Base-by-base conservation (phyloP, 2,113 vertebrate species). In the Engraulis encrasicolus region DNA sequence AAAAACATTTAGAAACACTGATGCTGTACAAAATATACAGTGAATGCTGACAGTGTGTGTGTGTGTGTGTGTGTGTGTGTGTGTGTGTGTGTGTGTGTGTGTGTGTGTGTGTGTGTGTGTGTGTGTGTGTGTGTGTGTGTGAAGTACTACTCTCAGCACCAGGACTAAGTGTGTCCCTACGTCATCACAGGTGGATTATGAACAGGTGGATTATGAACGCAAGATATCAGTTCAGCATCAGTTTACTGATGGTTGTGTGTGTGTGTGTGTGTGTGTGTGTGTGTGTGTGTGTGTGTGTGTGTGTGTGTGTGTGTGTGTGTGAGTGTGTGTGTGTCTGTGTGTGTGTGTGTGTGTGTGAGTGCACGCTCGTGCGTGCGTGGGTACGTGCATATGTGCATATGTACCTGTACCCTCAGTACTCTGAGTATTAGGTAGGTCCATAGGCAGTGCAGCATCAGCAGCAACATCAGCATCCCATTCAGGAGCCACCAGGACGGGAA, bases 401-500 rank as follows among this genome's bases (percentile, higher is more conserved):
- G 12, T 71, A 45, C 40, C 40, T 45, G 40, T 45, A 9, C 4
- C 9, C 40, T 9, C 40, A 45, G 40, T 5, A 45, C 40, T 45
- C 40, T 45, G 40, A 45, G 40, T 45, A 45, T 45, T 3, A 45
- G 40, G 40, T 45, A 99, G 85, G 97, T 98, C 98, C 98, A 99
- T 93, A 97, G 94, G 86, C 97, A 1, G 58, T 99, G 96, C 78
- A 99, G 92, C 79, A 91, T 14, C 95, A 98, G 97, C 81, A 99
- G 78, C 80, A 94, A 87, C 89, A 97, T 78, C 87, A 99, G 93
- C 71, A 99, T 90, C 36, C 96, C 94, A 3, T 98, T 99, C 85
- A 99, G 95, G 1, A 99, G 81, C 97, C 97, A 98, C 97, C 97
- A 99, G 9, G 96, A 96, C 19, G 91, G 94, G 85, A 97, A 99